Conservation (phyloP, 2,113 vertebrate genomes). For the Psophia crepitans region DNA sequence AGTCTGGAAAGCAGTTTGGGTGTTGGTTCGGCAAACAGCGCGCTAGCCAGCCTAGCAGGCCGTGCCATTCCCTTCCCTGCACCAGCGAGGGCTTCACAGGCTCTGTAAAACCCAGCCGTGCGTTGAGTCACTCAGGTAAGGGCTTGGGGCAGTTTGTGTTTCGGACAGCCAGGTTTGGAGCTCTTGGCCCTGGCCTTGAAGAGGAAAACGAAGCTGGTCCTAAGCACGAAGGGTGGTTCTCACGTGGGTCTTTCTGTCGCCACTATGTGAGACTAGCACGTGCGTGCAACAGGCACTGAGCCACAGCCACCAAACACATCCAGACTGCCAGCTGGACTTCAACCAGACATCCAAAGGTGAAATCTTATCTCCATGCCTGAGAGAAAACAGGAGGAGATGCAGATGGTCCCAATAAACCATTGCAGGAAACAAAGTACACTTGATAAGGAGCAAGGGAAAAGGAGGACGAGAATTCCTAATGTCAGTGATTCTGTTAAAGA, state of each 20-base stretch:
- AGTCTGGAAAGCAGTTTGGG: background rate
- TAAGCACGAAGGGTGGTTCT: background rate
- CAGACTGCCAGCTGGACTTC: conserved; percentile 65
- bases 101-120: background rate
- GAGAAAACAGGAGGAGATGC: conserved; percentile 69
- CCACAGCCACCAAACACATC: conserved; percentile 57
- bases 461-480: conserved; percentile 67
- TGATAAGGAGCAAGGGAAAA: conserved; percentile 66
- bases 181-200: background rate
- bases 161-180: background rate
- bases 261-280: conserved; percentile 46
- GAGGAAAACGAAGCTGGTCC: background rate
- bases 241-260: conserved; percentile 51
- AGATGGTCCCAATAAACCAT: conserved; percentile 64
- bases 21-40: background rate
- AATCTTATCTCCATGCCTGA: conserved; percentile 68
- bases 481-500: conserved; percentile 64
- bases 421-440: conserved; percentile 66
- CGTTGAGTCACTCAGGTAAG: background rate
- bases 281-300: conserved; percentile 50
- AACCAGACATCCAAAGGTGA: conserved; percentile 69
- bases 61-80: background rate
- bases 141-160: background rate
- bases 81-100: background rate
- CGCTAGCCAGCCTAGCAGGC: background rate